These are phyloP conservation scores for Lepidothrix coronata DNA, from an alignment of 2,113 vertebrate species.

Conservation along the genomic window DNA sequence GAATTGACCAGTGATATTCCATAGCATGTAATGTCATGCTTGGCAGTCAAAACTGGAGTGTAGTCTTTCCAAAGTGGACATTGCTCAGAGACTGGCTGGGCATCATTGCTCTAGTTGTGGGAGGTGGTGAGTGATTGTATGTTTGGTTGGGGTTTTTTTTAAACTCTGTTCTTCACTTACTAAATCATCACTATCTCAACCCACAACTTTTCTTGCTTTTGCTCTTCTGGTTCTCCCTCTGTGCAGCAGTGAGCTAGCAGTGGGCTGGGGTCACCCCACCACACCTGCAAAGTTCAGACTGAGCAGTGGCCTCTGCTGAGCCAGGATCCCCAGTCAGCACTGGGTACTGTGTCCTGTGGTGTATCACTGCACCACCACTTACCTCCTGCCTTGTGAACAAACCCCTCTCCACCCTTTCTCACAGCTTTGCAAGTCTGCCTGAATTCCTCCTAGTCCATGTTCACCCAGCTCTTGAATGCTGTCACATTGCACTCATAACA, in stretches of 20 bases:
- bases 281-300: fast-evolving
- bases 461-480: background rate
- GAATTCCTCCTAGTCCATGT: fast-evolving
- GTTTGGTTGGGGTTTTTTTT: background rate
- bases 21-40: fast-evolving
- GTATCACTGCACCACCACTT: background rate
- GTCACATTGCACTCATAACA: background rate
- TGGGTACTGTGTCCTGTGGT: background rate
- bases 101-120: background rate
- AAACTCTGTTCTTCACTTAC: background rate
- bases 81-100: background rate
- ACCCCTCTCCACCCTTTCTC: background rate
- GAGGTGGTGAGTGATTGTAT: background rate
- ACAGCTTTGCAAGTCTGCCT: background rate
- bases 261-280: background rate
- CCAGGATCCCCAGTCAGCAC: background rate
- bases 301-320: background rate
- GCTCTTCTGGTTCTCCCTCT: fast-evolving
- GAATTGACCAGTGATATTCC: background rate
- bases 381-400: background rate
- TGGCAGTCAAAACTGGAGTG: background rate
- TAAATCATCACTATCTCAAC: background rate
- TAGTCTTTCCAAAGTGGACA: background rate
- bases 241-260: background rate
- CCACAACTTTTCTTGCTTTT: background rate